phyloP scores from a whole-genome alignment of 2,888 invertebrate genomes.

The Bursaphelenchus okinawaensis region DNA sequence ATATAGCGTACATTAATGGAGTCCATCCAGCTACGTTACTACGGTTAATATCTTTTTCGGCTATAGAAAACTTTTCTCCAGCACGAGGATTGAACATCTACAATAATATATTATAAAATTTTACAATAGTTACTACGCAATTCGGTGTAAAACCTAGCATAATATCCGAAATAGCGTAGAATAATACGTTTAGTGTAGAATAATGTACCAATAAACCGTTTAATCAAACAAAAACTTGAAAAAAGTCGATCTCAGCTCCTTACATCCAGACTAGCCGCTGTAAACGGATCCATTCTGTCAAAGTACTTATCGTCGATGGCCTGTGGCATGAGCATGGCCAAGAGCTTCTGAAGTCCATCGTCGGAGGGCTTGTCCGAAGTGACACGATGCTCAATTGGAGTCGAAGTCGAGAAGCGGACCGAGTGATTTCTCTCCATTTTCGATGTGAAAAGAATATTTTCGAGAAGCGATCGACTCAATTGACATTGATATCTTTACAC shows the following conservation, averaged over 20 bases:
- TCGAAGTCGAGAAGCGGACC: constrained; percentile 18
- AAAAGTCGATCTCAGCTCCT: no score
- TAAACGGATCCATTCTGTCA: constrained; percentile 19
- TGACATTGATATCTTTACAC: no score
- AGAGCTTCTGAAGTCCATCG: constrained; percentile 6
- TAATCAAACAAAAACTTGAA: no score
- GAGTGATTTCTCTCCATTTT: constrained; percentile 15
- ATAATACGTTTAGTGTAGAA: no score
- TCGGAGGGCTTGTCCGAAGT: constrained; percentile 10
- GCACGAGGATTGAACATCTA: not conserved
- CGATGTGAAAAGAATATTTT: no score
- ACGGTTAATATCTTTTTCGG: not conserved
- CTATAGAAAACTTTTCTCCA: not conserved
- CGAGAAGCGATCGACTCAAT: no score
- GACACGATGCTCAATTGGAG: constrained; percentile 18
- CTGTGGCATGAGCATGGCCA: constrained; percentile 5
- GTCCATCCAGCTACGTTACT: constrained; percentile 87
- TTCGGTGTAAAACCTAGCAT: no score
- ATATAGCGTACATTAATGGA: constrained; percentile 88
- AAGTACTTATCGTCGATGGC: constrained; percentile 14
- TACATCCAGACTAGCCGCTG: constrained; percentile 20
- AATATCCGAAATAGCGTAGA: no score
- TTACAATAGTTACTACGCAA: no score
- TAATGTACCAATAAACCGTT: no score
- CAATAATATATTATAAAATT: no score